Base-by-base conservation (phyloP, 2,888 invertebrate genomes). In the Fissipunctia ypsillon region DNA sequence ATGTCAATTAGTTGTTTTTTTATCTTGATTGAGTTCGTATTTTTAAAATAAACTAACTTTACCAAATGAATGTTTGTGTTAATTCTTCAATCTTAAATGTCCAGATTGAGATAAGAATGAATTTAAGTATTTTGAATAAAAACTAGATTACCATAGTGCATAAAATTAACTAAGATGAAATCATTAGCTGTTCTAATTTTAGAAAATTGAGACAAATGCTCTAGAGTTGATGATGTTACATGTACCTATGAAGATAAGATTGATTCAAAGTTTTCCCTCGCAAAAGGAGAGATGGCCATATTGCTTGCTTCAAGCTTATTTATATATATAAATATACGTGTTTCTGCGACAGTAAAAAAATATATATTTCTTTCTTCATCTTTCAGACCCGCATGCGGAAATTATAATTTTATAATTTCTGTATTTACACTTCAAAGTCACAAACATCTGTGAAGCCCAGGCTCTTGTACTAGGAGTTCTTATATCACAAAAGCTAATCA, bases 1-100 rank as follows among this genome's bases (percentile, higher is more conserved):
- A 38, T 59, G 57, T 16, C 52, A 64, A 81, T 71, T 77, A 81
- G n/a, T 64, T 45, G 7, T 22, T 64, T 48, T n/a, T 76, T 60
- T 61, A 73, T 73, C 14, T 73, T 31, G 45, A 65, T 48, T 25
- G n/a, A n/a, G 52, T 65, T 60, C 64, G 54, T 16, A 48, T 41
- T 81, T 81, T 22, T 14, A 22, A 22, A 43, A 67, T 54, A 48
- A 54, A n/a, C 68, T 56, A 73, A 59, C 69, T 66, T 66, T 43
- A 35, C n/a, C 19, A 69, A 73, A 73, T 63, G 4, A 63, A 19
- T 63, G 28, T 69, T 69, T 25, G n/a, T 71, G 50, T 71, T 73
- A 38, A 84, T 63, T 73, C 2, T 60, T 48, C 50, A 50, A 69
- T 35, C n/a, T 70, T 77, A 67, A n/a, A 74, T 63, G 43, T 63